Evolutionary conservation across 1,140 invertebrate genomes (phyloP), one percentile per base, ranked within the genome.

Genomic region (Macrobrachium nipponense): DNA sequence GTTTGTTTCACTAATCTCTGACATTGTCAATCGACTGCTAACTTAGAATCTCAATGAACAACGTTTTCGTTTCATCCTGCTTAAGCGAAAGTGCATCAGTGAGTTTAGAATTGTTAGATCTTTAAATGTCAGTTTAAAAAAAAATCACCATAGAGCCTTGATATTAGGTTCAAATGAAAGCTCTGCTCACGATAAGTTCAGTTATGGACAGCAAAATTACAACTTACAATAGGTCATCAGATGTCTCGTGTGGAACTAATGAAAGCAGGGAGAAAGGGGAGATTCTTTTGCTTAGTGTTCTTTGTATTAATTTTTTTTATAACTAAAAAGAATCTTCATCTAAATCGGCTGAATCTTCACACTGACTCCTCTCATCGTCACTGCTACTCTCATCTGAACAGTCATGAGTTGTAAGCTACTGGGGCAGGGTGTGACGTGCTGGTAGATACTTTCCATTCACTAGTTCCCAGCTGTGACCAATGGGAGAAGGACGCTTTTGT

Each of bases 351-450:
- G 4, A 79, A 10, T 79, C 77, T 79, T 59, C 59, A 61, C 17
- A 79, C 51, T 61, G 51, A 79, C 77, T 2, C n/a, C n/a, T n/a
- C n/a, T n/a, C n/a, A n/a, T n/a, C n/a, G n/a, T n/a, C n/a, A n/a
- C n/a, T n/a, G n/a, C n/a, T n/a, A n/a, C 12, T 61, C 60, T 79
- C 59, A 60, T 62, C 77, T 79, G 23, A 61, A 44, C n/a, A n/a
- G n/a, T 79, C 77, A 61, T 18, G 77, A 79, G 60, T 51, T 62
- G 60, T 61, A 17, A 77, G 75, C n/a, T n/a, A n/a, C n/a, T n/a
- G n/a, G 43, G n/a, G 75, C 14, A 17, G 43, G 27, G 20, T 77
- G 5, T 23, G 15, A 14, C 75, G 14, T 44, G 58, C 75, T 77
- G n/a, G 20, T 44, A 27, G 43, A 23, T 23, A 72, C 23, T 72